Evolutionary conservation across 1,140 invertebrate genomes (phyloP), one percentile per base, ranked within the genome.

Genomic region (Lordiphosa stackelbergi): DNA sequence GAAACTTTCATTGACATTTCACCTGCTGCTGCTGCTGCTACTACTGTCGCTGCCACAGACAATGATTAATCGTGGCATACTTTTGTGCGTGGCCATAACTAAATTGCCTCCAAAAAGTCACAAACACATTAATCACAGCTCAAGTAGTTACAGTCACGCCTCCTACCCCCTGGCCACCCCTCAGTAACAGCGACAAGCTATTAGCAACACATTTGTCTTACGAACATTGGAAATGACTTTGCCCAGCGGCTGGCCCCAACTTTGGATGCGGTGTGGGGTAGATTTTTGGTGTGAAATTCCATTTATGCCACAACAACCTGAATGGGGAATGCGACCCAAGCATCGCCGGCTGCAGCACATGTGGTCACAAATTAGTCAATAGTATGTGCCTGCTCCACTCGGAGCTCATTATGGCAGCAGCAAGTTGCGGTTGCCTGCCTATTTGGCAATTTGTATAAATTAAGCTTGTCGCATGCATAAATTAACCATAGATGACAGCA

Each of bases 181-280:
- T 52, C 42, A 59, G 53, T 49, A 64, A 81, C 75, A 74, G 75
- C 71, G 64, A 75, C 77, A 83, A 83, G 75, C 75, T 81, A 81
- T 81, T 81, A 81, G 75, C 72, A 83, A 83, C 75, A 75, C 75
- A 81, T 81, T 81, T 81, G 75, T 81, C 75, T 81, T 83, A 43
- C 35, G 57, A 38, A 53, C 53, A 65, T 64, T 66, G 61, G 12
- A 66, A 75, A 55, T 70, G 66, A 66, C 53, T 57, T 63, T 65
- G 58, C 34, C 35, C 41, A 11, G 24, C 37, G 36, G 10, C 12
- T 38, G 37, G 37, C 43, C 16, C 22, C 22, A 6, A 6, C 22
- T 24, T 24, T 24, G 22, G 22, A 19, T 19, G 19, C 19, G 42
- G 42, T 36, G 35, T 22, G n/a, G 37, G n/a, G 11, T 24, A 43